Percentiles rank a stretch among this genome's conserved stretches.
These are phyloP conservation scores for Drosophila orosa DNA, from an alignment of 1,140 invertebrate genomes.

Conservation along the genomic window DNA sequence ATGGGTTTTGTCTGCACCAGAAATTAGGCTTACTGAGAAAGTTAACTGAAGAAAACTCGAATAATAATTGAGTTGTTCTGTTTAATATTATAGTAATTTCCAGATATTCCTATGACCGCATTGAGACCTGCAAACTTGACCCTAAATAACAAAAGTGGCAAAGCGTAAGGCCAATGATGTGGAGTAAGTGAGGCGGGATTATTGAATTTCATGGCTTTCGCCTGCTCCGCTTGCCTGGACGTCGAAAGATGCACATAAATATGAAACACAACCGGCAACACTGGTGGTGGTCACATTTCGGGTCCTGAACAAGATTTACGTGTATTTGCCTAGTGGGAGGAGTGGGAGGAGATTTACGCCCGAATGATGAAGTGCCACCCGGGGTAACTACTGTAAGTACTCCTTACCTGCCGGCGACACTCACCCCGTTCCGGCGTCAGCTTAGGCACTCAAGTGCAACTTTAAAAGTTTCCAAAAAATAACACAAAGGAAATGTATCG, in stretches of 20 bases:
- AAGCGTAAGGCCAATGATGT: slow-evolving; percentile 48
- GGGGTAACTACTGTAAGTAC: slow-evolving; percentile 21
- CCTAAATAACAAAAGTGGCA: slow-evolving; percentile 55
- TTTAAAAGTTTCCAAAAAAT: slow-evolving; percentile 73
- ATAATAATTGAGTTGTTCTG: background rate
- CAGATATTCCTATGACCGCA: background rate
- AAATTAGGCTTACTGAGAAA: no score
- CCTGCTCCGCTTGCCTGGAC: slow-evolving; percentile 18
- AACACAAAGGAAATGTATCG: slow-evolving; percentile 70
- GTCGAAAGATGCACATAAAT: slow-evolving; percentile 57
- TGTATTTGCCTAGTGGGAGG: slow-evolving; percentile 75
- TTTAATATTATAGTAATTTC: background rate
- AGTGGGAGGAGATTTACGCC: slow-evolving; percentile 66
- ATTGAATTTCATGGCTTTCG: slow-evolving; percentile 60
- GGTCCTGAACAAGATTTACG: slow-evolving; percentile 67
- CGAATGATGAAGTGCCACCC: slow-evolving; percentile 71
- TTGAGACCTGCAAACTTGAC: background rate
- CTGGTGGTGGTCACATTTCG: slow-evolving; percentile 23
- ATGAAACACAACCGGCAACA: slow-evolving; percentile 62
- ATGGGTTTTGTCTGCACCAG: background rate
- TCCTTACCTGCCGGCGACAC: slow-evolving; percentile 1
- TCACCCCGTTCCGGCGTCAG: slow-evolving; percentile 42
- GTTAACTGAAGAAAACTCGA: background rate
- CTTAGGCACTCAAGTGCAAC: slow-evolving; percentile 80
- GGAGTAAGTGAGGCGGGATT: slow-evolving; percentile 59